A percentile compares a stretch with the other conserved stretches of the same genome.
phyloP scores from a whole-genome alignment of 2,797 vertebrate genomes.

The Acipenser transmontanus region DNA sequence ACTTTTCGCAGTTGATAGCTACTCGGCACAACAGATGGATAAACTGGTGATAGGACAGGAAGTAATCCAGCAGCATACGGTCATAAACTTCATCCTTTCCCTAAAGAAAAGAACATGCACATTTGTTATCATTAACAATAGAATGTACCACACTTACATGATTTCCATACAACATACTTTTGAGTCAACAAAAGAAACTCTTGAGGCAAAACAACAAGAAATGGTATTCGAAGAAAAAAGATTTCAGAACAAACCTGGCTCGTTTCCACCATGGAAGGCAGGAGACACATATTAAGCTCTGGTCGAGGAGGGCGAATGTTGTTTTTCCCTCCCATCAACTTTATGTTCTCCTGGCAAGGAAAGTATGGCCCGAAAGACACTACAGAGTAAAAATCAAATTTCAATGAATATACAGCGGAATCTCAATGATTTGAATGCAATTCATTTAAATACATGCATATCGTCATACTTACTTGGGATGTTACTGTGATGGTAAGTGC shows the following conservation, averaged over 20 bases:
- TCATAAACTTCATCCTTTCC: conserved; percentile 97
- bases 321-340: conserved; percentile 96
- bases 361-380: conserved; percentile 98
- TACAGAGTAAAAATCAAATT: conserved; percentile 37
- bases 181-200: no score
- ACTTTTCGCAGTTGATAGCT: conserved; percentile 98
- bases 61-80: conserved; percentile 94
- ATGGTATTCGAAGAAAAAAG: no score
- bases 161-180: no score
- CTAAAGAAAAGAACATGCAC: conserved; percentile 46
- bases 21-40: conserved; percentile 95
- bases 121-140: no score
- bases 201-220: no score
- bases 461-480: conserved; percentile 84
- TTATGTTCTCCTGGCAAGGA: conserved; percentile 97
- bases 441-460: no score
- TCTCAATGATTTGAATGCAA: no score
- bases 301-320: conserved; percentile 93
- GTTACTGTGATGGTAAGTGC: conserved; percentile 97
- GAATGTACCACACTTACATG: no score
- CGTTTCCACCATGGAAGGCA: conserved; percentile 97
- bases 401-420: no score
- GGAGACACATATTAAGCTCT: conserved; percentile 97
- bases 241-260: conserved; percentile 71
- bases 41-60: conserved; percentile 96